Evolutionary conservation across 2,888 invertebrate species (phyloP).

Genomic region (Apamea crenata): DNA sequence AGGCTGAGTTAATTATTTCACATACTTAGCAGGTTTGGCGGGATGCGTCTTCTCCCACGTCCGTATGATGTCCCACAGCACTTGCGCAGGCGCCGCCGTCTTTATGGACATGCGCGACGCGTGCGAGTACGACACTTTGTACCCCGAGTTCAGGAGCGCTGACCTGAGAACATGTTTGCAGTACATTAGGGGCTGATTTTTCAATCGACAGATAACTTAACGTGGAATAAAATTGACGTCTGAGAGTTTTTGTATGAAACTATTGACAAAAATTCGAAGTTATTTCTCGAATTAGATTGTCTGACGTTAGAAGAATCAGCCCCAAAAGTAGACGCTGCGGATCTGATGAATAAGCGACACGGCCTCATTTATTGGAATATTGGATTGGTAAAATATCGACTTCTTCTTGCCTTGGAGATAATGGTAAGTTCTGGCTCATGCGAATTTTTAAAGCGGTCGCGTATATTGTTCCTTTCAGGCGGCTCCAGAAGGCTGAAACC

Average conservation of each 20-base stretch:
- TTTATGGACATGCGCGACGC: slow-evolving; percentile 96
- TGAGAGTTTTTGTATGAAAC: background rate
- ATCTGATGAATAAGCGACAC: background rate
- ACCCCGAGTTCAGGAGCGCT: slow-evolving; percentile 96
- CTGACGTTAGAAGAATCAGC: background rate
- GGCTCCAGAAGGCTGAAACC: too few relatives aligned
- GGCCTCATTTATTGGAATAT: background rate
- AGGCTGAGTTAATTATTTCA: background rate
- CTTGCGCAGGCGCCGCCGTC: slow-evolving; percentile 95
- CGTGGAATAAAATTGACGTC: background rate
- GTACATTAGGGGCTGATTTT: background rate
- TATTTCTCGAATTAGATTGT: background rate
- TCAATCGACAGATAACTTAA: background rate
- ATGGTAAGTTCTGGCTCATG: background rate
- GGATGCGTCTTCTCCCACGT: slow-evolving; percentile 94
- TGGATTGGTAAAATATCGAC: background rate
- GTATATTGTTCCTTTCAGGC: too few relatives aligned
- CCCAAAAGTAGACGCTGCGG: background rate
- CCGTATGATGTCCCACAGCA: slow-evolving; percentile 98
- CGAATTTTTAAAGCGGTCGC: background rate
- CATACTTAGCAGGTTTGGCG: slow-evolving; percentile 91
- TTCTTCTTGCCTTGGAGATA: background rate
- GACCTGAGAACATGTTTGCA: slow-evolving; percentile 91
- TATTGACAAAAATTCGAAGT: background rate
- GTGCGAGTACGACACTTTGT: slow-evolving; percentile 97